A percentile compares a stretch with the other conserved stretches of the same genome.
Evolutionary conservation across 1,140 invertebrate genomes (phyloP).

Genomic region (Augochlora pura): DNA sequence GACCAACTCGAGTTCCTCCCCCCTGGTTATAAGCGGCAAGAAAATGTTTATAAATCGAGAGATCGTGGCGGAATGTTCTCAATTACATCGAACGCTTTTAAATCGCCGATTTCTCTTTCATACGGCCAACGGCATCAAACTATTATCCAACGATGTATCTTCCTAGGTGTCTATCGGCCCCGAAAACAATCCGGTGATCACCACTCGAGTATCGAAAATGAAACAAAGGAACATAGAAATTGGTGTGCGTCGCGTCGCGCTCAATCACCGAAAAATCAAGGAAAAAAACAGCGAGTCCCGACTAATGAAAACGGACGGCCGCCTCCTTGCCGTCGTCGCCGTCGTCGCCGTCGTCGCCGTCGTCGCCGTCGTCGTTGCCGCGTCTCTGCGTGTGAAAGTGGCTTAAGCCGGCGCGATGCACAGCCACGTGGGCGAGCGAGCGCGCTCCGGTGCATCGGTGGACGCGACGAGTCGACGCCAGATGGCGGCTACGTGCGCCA

Average conservation of each 20-base stretch:
- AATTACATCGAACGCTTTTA: constrained; percentile 14
- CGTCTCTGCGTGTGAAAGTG: constrained; percentile 31
- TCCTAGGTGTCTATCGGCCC: no score
- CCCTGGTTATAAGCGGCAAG: background rate
- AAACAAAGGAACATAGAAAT: no score
- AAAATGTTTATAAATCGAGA: constrained; percentile 9
- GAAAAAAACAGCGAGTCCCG: no score
- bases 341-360: no score
- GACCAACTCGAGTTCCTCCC: background rate
- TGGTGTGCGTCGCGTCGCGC: no score
- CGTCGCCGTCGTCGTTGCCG: no score
- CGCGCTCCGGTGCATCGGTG: constrained; percentile 38
- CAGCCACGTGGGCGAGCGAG: constrained; percentile 54
- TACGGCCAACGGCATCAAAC: background rate
- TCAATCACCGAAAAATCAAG: no score
- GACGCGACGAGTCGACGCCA: constrained; percentile 45
- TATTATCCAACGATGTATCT: background rate
- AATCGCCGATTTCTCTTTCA: constrained; percentile 22
- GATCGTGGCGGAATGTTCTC: constrained; percentile 26
- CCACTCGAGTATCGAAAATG: no score
- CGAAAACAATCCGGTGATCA: no score
- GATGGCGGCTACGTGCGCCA: constrained; percentile 63
- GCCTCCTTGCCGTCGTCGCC: no score
- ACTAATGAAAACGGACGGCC: no score
- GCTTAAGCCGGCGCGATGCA: constrained; percentile 25